These are phyloP conservation scores for Psittacula cyanocephala DNA, from an alignment of 2,113 vertebrate species.

Conservation along the genomic window DNA sequence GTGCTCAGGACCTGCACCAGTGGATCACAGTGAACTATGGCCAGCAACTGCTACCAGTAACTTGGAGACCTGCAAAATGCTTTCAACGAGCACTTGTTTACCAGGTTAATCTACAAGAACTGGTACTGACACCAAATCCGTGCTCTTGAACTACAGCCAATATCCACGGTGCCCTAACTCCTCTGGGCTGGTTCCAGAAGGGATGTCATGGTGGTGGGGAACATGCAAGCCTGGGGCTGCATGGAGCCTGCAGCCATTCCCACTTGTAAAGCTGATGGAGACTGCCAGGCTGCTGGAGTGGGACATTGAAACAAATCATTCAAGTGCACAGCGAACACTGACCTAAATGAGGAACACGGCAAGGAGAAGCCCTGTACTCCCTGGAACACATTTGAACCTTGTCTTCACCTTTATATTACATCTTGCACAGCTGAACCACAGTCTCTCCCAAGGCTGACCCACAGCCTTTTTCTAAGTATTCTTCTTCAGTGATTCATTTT, in stretches of 20 bases:
- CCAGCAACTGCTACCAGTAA: neutral
- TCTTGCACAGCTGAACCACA: neutral
- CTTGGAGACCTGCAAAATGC: neutral
- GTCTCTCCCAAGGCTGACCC: neutral
- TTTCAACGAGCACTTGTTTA: neutral
- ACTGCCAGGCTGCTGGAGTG: neutral
- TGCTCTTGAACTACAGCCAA: neutral
- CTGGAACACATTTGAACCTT: neutral
- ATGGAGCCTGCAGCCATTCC: neutral
- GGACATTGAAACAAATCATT: neutral
- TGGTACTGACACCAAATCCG: neutral
- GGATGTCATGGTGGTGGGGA: neutral
- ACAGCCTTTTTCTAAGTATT: neutral
- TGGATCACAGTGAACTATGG: neutral
- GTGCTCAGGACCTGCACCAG: neutral
- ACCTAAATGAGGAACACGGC: neutral
- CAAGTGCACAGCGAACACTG: neutral
- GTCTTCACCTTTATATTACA: neutral
- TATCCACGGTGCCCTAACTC: accelerated
- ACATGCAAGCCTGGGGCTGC: neutral
- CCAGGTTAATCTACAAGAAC: neutral
- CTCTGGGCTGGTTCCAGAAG: neutral
- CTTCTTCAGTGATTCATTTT: neutral
- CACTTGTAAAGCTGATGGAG: neutral
- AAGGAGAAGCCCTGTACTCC: neutral